phyloP scores from a whole-genome alignment of 2,113 vertebrate genomes.

The Podarcis muralis region DNA sequence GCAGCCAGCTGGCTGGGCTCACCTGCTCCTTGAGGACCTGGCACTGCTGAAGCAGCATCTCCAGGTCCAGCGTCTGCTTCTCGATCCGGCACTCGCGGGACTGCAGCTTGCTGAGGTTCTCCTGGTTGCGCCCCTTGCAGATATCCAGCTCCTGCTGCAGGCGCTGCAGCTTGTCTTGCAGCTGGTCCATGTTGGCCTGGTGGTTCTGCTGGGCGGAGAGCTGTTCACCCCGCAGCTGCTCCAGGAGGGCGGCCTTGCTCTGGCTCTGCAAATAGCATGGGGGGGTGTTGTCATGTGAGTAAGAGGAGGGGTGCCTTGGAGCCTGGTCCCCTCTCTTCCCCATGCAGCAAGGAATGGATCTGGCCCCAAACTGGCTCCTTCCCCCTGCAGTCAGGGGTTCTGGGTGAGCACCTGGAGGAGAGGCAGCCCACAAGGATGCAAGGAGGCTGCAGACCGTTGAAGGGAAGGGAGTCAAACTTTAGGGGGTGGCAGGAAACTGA shows the following conservation, averaged over 20 bases:
- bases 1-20: not conserved
- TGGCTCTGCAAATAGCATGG: conserved; percentile 25
- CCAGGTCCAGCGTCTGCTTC: conserved; percentile 66
- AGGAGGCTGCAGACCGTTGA: too few relatives aligned
- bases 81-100: conserved; percentile 60
- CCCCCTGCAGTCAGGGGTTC: not conserved
- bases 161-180: conserved; percentile 55
- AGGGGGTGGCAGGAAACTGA: not conserved
- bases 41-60: conserved; percentile 67
- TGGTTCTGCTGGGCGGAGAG: conserved; percentile 39
- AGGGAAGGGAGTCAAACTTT: too few relatives aligned
- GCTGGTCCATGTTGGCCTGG: conserved; percentile 65
- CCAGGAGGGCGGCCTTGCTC: not conserved
- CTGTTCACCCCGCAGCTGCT: conserved; percentile 40
- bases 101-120: conserved; percentile 70
- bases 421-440: too few relatives aligned
- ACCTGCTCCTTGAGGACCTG: conserved; percentile 73
- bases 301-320: not conserved
- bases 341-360: too few relatives aligned
- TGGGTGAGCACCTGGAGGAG: too few relatives aligned
- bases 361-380: too few relatives aligned
- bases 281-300: too few relatives aligned
- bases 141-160: conserved; percentile 72
- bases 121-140: conserved; percentile 54
- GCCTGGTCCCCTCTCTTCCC: too few relatives aligned